Percentiles rank a stretch among this genome's conserved stretches.
Conservation (phyloP, 1,140 invertebrate genomes). For the Aphidius gifuensis region DNA sequence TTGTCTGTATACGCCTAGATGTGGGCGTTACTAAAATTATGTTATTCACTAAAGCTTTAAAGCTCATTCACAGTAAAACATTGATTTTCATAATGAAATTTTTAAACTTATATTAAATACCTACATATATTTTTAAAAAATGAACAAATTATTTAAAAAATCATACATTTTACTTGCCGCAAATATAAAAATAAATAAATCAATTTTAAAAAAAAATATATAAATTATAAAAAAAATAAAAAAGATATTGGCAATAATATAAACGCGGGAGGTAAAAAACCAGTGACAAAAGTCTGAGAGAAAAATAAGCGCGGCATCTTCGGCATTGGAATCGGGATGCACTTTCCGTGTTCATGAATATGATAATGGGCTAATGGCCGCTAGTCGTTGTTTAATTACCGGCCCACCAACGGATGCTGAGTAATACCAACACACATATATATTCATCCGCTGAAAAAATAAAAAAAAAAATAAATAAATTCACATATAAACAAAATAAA, state of each 20-base stretch:
- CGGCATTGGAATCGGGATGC: slow-evolving; percentile 49
- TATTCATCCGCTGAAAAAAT: background rate
- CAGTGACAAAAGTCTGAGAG: slow-evolving; percentile 14
- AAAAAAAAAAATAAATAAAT: too few relatives aligned
- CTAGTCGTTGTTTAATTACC: slow-evolving; percentile 55
- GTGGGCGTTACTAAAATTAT: background rate
- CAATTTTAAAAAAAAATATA: background rate
- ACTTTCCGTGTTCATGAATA: slow-evolving; percentile 56
- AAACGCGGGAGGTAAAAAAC: slow-evolving; percentile 22
- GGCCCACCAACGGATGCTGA: slow-evolving; percentile 32
- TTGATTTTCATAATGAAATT: too few relatives aligned
- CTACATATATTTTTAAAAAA: too few relatives aligned
- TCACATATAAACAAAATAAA: too few relatives aligned
- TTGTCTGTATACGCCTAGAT: background rate
- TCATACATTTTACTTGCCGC: too few relatives aligned
- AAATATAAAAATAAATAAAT: background rate
- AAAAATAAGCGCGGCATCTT: slow-evolving; percentile 22
- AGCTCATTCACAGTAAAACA: too few relatives aligned
- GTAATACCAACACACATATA: slow-evolving; percentile 28
- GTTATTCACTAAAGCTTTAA: too few relatives aligned
- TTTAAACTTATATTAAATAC: too few relatives aligned
- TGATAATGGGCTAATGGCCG: slow-evolving; percentile 55
- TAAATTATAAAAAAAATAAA: background rate
- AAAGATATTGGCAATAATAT: slow-evolving; percentile 20
- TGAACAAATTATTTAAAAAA: too few relatives aligned